Evolutionary conservation across 2,888 invertebrate species (phyloP).

Genomic region (Helobdella robusta): DNA sequence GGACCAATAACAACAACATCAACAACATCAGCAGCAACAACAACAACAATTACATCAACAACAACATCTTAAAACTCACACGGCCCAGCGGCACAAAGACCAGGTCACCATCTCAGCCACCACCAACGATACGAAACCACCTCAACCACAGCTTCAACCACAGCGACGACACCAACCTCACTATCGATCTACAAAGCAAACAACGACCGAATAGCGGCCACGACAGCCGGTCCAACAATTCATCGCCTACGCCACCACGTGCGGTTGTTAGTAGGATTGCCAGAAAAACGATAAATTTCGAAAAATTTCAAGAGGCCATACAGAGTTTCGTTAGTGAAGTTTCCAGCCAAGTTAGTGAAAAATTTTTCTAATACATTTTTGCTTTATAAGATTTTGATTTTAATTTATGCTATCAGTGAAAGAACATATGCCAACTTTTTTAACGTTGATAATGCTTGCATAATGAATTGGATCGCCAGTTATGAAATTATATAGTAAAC

Average conservation of each 20-base stretch:
- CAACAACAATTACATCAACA: no score
- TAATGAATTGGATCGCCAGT: no score
- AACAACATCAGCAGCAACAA: no score
- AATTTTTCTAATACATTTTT: not conserved
- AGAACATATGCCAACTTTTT: not conserved
- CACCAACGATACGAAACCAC: not conserved
- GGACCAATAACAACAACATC: no score
- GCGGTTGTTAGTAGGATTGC: no score
- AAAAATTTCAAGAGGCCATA: conserved; percentile 17
- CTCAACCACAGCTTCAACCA: not conserved
- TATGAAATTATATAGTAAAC: no score
- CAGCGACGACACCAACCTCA: not conserved
- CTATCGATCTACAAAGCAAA: no score
- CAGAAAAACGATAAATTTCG: conserved; percentile 19
- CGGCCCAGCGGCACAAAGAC: not conserved
- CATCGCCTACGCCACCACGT: no score
- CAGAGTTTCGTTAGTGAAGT: conserved; percentile 18
- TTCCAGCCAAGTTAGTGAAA: conserved; percentile 12
- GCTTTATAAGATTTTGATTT: not conserved
- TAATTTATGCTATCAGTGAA: not conserved
- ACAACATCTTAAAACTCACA: no score
- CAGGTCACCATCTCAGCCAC: not conserved
- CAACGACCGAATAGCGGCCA: no score
- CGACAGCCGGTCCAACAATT: no score
- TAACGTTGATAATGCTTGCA: not conserved